Conservation (phyloP, 2,797 vertebrate genomes). For the Tapirus indicus region DNA sequence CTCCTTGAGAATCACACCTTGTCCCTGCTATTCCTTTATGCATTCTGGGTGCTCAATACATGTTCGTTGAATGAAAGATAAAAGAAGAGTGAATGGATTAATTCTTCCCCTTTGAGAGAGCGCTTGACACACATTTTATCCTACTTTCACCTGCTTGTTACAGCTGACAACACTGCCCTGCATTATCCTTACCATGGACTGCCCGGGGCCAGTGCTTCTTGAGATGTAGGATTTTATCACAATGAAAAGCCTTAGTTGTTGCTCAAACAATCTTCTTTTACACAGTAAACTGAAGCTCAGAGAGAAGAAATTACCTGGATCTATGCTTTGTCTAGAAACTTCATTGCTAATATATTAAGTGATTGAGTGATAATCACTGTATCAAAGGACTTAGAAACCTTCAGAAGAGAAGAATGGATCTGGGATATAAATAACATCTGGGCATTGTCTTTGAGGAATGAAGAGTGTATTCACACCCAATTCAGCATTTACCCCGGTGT, state of each 20-base stretch:
- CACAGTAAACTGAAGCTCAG: not conserved
- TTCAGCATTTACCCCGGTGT: not conserved
- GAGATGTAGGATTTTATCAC: not conserved
- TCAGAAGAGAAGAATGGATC: not conserved
- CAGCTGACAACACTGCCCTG: not conserved
- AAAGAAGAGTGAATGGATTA: not conserved
- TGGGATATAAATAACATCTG: not conserved
- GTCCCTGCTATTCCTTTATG: not conserved
- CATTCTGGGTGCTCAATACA: not conserved
- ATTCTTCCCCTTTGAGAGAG: not conserved
- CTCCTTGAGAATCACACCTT: not conserved
- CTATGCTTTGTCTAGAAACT: not conserved
- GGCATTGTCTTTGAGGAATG: not conserved
- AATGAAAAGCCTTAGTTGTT: not conserved
- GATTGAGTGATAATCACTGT: not conserved
- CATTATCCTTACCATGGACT: too few species aligned
- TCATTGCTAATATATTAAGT: not conserved
- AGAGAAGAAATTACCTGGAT: not conserved
- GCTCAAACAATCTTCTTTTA: not conserved
- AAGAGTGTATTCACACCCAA: not conserved
- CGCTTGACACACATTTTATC: not conserved
- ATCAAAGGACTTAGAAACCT: not conserved
- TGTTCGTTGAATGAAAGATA: not conserved
- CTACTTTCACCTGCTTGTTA: not conserved
- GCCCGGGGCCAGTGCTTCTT: not conserved